These are phyloP conservation scores for Neoscelio sp. DNA, from an alignment of 2,888 invertebrate species.

Conservation along the genomic window DNA sequence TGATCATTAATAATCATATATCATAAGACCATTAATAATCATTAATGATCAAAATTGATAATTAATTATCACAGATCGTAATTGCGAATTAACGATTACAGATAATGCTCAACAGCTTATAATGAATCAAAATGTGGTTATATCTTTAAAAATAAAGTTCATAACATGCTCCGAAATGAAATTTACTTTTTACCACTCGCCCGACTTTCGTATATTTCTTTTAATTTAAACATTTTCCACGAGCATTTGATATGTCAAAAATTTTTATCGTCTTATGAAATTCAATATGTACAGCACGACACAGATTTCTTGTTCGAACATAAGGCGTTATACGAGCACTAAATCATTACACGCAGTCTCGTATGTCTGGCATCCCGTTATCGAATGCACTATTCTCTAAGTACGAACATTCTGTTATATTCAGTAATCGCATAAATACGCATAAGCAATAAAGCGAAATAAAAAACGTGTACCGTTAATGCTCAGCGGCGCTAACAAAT, in stretches of 20 bases:
- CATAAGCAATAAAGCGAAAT: slow-evolving; percentile 53
- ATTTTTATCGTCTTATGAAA: slow-evolving; percentile 9
- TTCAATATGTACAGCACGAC: slow-evolving; percentile 58
- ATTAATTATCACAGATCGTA: no score
- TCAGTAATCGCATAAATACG: slow-evolving; percentile 66
- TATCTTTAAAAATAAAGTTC: no score
- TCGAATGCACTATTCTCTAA: slow-evolving; percentile 68
- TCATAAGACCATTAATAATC: no score
- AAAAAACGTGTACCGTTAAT: slow-evolving; percentile 46
- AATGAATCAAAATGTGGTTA: no score
- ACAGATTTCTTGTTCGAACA: slow-evolving; percentile 67
- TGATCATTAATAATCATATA: no score
- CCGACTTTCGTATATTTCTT: no score
- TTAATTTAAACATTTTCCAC: no score
- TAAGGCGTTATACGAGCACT: slow-evolving; percentile 73
- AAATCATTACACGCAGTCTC: slow-evolving; percentile 74
- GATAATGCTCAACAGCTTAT: no score
- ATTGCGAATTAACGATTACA: no score
- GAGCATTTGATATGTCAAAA: background rate
- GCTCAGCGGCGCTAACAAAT: background rate
- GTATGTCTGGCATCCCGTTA: slow-evolving; percentile 77
- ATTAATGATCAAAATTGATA: no score
- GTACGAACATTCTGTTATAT: slow-evolving; percentile 60
- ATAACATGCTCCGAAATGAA: no score
- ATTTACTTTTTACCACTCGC: no score